Base-by-base conservation (phyloP, 1,140 invertebrate genomes). In the Brachionus plicatilis region DNA sequence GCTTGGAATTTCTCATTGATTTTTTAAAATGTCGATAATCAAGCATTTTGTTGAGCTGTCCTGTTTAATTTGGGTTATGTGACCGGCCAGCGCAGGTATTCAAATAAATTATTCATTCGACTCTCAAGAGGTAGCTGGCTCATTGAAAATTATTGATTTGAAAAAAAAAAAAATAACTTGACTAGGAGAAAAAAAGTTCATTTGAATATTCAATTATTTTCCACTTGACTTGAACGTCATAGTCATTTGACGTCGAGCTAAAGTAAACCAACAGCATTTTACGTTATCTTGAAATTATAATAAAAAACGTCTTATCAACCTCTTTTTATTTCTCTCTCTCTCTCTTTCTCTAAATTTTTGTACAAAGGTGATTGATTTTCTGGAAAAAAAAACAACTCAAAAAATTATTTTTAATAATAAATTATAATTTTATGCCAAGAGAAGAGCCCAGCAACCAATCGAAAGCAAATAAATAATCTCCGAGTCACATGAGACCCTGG, bases 191-290 rank as follows among this genome's bases (percentile, higher is more conserved):
- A n/a, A 20, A 72, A 43, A 41, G 33, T 43, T 72, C 41, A 43
- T 72, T 33, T 68, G 66, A 68, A 68, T 68, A 68, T 68, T 68
- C 66, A 72, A 72, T 72, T 72, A 72, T 72, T 72, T 72, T 72
- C 68, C 68, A 72, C 68, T 72, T 72, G 68, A 72, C 68, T 72
- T 72, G 66, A 41, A 68, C 68, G 68, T 72, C 68, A 70, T 70
- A 53, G 47, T 53, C 47, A 53, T 53, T 50, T 50, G 45, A 50
- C 45, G 45, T 50, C 45, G n/a, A 56, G 50, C 50, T 8, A 20
- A 56, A 56, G 17, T 56, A 56, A 56, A 17, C 50, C 50, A 56
- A 56, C 50, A 56, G 50, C 50, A 56, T 72, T 72, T 20, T 43
- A 41, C 37, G 68, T 72, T 72, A 72, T 72, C 68, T 72, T 43